A percentile compares a stretch with the other conserved stretches of the same genome.
Evolutionary conservation across 2,113 vertebrate genomes (phyloP).

Genomic region (Ctenomys sociabilis): DNA sequence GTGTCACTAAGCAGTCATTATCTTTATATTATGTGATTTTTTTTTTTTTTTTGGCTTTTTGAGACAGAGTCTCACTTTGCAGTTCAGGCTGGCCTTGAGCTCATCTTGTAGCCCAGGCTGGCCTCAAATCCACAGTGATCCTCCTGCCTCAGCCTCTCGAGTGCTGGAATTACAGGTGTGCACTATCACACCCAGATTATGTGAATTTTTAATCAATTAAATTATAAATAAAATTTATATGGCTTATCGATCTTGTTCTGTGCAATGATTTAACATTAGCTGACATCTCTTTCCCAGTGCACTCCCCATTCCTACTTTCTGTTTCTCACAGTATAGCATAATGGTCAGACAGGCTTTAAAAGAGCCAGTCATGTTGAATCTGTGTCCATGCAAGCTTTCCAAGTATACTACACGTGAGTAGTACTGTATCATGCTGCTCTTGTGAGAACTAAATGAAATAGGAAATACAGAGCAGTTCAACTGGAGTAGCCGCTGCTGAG

Average conservation of each 20-base stretch:
- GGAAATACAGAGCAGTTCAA: neutral
- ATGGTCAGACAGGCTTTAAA: neutral
- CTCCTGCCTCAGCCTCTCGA: neutral
- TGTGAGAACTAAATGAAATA: neutral
- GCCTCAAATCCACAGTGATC: neutral
- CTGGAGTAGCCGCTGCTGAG: neutral
- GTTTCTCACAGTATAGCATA: neutral
- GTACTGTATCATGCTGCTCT: neutral
- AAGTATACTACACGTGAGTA: neutral
- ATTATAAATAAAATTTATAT: neutral
- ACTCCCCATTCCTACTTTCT: neutral
- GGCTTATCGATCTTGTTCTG: neutral
- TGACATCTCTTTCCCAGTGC: neutral
- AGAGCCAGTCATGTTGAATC: neutral
- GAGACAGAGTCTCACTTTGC: neutral
- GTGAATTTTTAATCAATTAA: neutral
- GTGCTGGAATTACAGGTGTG: neutral
- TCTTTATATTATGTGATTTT: neutral
- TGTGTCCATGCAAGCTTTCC: neutral
- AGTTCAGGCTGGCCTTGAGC: neutral
- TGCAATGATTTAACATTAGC: neutral
- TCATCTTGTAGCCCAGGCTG: neutral
- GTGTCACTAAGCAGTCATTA: neutral
- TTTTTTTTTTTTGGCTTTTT: neutral
- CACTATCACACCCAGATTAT: neutral